Evolutionary conservation across 1,140 invertebrate genomes (phyloP).

Genomic region (Telenomus remus): DNA sequence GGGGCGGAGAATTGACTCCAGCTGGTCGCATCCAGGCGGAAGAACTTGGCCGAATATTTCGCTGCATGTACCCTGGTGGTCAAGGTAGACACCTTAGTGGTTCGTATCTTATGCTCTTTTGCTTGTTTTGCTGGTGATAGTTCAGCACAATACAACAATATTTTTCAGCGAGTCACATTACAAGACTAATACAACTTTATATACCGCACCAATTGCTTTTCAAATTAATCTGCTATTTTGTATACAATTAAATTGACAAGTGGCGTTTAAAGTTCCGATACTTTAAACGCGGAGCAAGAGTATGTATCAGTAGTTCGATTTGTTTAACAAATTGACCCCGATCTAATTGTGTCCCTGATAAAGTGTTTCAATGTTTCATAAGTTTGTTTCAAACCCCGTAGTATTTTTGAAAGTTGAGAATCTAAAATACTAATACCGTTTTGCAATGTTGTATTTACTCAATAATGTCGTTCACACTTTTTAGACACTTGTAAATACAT

Average conservation of each 20-base stretch:
- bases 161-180: conserved; percentile 55
- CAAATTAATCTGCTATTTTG: conserved; percentile 12
- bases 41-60: conserved; percentile 97
- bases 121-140: conserved; percentile 69
- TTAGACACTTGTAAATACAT: conserved; percentile 23
- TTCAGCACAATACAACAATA: conserved; percentile 46
- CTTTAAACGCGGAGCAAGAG: too few relatives aligned
- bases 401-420: too few relatives aligned
- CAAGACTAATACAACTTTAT: conserved; percentile 29
- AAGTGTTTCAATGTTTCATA: too few relatives aligned
- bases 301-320: too few relatives aligned
- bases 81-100: conserved; percentile 88
- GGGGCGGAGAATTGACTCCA: conserved; percentile 99
- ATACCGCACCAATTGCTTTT: conserved; percentile 44
- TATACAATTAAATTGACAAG: too few relatives aligned
- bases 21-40: conserved; percentile 97
- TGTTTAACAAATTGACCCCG: too few relatives aligned
- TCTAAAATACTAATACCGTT: too few relatives aligned
- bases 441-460: too few relatives aligned
- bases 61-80: conserved; percentile 97
- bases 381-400: too few relatives aligned
- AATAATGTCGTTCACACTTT: too few relatives aligned
- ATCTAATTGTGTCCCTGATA: too few relatives aligned
- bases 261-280: too few relatives aligned
- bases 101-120: conserved; percentile 77